Percentiles rank a stretch among this genome's conserved stretches.
Evolutionary conservation across 2,888 invertebrate genomes (phyloP).

Genomic region (Hoplodrina ambigua): DNA sequence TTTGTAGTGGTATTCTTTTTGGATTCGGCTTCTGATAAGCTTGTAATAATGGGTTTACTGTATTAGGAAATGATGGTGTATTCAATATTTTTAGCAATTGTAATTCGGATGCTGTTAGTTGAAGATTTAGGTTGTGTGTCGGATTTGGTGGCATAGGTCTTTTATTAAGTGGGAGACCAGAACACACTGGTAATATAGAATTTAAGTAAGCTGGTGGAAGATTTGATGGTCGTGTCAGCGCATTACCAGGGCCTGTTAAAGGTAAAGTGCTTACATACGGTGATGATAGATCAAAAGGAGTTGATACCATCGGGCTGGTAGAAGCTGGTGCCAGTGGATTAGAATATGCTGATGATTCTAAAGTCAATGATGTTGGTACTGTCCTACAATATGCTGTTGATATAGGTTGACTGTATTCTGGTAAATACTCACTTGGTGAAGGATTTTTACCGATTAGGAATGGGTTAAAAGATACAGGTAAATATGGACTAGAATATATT

Average conservation of each 20-base stretch:
- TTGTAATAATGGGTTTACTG: neutral
- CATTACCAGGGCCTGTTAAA: neutral
- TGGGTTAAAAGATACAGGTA: neutral
- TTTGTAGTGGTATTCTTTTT: neutral
- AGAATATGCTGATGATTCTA: neutral
- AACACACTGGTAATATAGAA: neutral
- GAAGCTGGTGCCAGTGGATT: neutral
- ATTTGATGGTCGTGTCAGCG: neutral
- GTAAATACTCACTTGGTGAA: neutral
- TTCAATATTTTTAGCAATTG: neutral
- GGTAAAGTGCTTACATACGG: neutral
- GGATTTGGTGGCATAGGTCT: neutral
- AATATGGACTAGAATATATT: neutral
- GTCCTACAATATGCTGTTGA: neutral
- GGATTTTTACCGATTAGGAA: neutral
- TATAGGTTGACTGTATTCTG: neutral
- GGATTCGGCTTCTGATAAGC: neutral
- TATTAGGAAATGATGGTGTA: neutral
- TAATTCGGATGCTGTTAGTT: neutral
- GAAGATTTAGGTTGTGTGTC: neutral
- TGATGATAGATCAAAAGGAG: neutral
- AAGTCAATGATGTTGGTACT: neutral
- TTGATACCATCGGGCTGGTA: neutral
- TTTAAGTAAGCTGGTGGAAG: neutral
- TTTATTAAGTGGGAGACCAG: neutral